A percentile compares a stretch with the other conserved stretches of the same genome.
Conservation (phyloP, 2,113 vertebrate species). For the Mixornis gularis region DNA sequence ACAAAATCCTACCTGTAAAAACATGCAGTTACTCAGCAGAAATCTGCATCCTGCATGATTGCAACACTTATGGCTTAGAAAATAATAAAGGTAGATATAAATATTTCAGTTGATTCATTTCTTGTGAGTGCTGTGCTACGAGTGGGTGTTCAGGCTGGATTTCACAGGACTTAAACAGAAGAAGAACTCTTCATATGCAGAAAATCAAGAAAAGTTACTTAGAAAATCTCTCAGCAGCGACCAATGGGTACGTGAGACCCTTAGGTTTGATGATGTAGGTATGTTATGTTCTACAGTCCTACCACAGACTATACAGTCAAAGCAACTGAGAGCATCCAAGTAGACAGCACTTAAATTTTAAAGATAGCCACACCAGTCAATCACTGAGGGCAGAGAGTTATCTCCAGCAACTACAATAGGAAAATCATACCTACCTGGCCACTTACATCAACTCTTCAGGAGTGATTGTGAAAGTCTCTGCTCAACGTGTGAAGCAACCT, state of each 20-base stretch:
- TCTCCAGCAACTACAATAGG: not conserved
- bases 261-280: not conserved
- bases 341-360: not conserved
- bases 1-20: not conserved
- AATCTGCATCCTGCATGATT: not conserved
- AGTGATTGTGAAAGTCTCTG: not conserved
- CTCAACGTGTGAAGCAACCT: not conserved
- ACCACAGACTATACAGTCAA: not conserved
- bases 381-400: not conserved
- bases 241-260: not conserved
- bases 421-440: not conserved
- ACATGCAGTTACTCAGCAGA: not conserved
- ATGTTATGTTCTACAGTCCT: fast-evolving
- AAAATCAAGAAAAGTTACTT: not conserved
- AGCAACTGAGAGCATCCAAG: not conserved
- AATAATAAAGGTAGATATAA: not conserved
- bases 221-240: not conserved
- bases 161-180: not conserved
- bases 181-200: not conserved
- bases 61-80: not conserved
- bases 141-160: not conserved
- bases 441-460: not conserved
- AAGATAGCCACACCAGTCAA: not conserved
- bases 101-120: not conserved
- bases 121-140: not conserved